Evolutionary conservation across 2,113 vertebrate species (phyloP), one percentile per base, ranked within the genome.

Genomic region (Murina feae): DNA sequence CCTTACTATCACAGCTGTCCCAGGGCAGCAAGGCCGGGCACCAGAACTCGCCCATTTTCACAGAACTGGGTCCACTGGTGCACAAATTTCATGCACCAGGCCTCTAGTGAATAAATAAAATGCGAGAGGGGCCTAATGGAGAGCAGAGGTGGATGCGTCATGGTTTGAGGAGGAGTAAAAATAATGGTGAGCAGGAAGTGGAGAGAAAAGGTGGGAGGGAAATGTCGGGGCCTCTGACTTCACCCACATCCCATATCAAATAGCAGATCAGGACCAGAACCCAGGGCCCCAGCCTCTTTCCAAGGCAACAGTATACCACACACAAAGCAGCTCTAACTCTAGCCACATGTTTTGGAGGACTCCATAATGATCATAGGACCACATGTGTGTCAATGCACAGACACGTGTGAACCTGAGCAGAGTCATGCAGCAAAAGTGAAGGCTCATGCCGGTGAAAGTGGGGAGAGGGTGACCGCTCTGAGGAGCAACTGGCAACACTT

Each of bases 21-120:
- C 53, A 16, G 75, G 44, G 42, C 0, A 0, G 68, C 25, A 6
- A 68, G 69, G 53, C 9, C 37, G 39, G 49, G 49, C 68, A 49
- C 28, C n/a, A 8, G 25, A 58, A 20, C 51, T 68, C 55, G 39
- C 32, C 58, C 35, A 28, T 14, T 20, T 7, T 58, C 32, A 75
- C 13, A 49, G 71, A 60, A 6, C 10, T 13, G 25, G 1, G 2
- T n/a, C 39, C 0, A 0, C 10, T 18, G 69, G 8, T 53, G 18
- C 53, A 55, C 2, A 0, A 8, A 55, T 55, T 55, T 55, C 18
- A 2, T 55, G 53, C 20, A 55, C 53, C 20, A 8, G 53, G 53
- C 53, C 53, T 55, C 53, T 55, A 55, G 53, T 30, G 60, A 65
- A 47, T 7, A 55, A 65, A 17, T 47, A 37, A 37, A 28, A 37